phyloP scores from a whole-genome alignment of 2,888 invertebrate genomes.

The Melinaea menophilus region DNA sequence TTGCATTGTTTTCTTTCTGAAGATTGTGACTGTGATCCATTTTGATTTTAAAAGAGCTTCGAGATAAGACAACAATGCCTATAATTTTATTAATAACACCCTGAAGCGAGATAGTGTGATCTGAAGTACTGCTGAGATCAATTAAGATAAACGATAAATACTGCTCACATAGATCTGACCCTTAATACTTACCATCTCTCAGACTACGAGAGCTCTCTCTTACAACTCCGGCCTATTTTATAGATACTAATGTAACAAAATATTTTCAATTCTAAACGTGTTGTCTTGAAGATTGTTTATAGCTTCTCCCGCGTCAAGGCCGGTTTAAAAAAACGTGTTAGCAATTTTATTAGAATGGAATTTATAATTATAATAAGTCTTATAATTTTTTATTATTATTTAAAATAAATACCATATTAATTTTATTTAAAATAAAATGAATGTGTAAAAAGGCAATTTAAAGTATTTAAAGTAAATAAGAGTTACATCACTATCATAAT shows the following conservation, averaged over 20 bases:
- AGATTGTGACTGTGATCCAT: neutral
- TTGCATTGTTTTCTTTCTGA: neutral
- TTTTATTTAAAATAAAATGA: too few relatives aligned
- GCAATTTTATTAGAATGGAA: constrained; percentile 30
- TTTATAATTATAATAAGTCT: constrained; percentile 9
- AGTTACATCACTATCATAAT: too few relatives aligned
- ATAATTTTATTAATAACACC: constrained; percentile 17
- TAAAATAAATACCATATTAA: too few relatives aligned
- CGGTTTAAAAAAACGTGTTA: constrained; percentile 30
- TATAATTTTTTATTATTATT: neutral
- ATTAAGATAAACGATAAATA: constrained; percentile 31
- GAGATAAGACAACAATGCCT: constrained; percentile 6
- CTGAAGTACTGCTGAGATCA: constrained; percentile 20
- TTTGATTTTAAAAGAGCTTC: neutral
- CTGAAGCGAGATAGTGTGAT: constrained; percentile 20
- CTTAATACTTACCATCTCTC: constrained; percentile 31
- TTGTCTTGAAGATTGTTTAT: constrained; percentile 16
- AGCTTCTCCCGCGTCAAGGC: constrained; percentile 11
- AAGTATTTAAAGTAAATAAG: too few relatives aligned
- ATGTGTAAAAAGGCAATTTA: too few relatives aligned
- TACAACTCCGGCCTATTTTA: constrained; percentile 35
- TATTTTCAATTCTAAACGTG: constrained; percentile 14
- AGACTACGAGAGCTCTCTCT: constrained; percentile 26
- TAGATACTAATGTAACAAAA: constrained; percentile 5
- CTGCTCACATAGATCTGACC: constrained; percentile 32